A percentile compares a stretch with the other conserved stretches of the same genome.
phyloP scores from a whole-genome alignment of 2,888 invertebrate species.

The Tipula confusa region DNA sequence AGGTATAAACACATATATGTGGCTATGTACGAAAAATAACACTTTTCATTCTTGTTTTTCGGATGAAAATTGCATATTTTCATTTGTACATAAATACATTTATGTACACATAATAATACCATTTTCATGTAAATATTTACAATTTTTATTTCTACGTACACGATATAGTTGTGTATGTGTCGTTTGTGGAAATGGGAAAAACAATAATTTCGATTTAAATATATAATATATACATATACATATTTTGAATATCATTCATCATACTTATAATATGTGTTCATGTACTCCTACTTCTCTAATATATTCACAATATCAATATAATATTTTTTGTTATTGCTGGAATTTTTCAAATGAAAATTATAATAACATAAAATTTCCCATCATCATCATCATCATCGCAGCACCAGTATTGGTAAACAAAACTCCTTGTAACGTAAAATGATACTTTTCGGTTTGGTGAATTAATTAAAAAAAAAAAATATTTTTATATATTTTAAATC shows the following conservation, averaged over 20 bases:
- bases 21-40: background rate
- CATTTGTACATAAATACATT: background rate
- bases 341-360: background rate
- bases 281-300: background rate
- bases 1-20: background rate
- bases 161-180: background rate
- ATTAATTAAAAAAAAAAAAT: background rate
- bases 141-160: background rate
- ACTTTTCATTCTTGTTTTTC: background rate
- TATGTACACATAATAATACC: background rate
- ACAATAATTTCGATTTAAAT: background rate
- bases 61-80: background rate
- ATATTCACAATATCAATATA: background rate
- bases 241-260: background rate
- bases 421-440: background rate
- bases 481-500: background rate
- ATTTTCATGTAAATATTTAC: background rate
- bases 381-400: background rate
- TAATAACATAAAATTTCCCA: background rate
- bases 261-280: background rate
- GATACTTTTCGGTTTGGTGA: background rate
- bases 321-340: background rate
- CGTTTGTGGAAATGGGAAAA: background rate
- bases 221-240: background rate
- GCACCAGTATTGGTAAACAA: background rate